Base-by-base conservation (phyloP, 2,797 vertebrate genomes). In the Thunnus albacares region DNA sequence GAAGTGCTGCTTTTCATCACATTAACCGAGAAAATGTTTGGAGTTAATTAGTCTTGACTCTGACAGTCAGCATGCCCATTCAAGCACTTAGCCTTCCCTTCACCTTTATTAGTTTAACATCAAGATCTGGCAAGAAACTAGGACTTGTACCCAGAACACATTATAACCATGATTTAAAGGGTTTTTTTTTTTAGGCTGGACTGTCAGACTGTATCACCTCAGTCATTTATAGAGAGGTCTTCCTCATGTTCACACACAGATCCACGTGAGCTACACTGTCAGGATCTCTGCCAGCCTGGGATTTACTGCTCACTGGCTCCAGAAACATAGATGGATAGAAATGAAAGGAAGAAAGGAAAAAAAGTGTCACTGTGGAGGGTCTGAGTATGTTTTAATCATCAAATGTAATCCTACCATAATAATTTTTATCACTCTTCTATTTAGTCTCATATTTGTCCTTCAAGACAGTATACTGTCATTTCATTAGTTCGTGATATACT, bases 301-400 rank as follows among this genome's bases (percentile, higher is more conserved):
- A 88, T 90, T 87, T 81, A 86, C 63, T 64, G 80, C 69, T 75
- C 62, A 51, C 71, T 65, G 75, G 55, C 72, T 84, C 59, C 71
- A 82, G 70, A 82, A 69, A 77, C 61, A 72, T 18, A 60, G 56
- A 76, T 17, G 30, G 55, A 65, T 26, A 60, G 45, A 83, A 85
- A 83, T 52, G 0, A 81, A 76, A 77, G 56, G 49, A 70, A 78
- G 58, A 63, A 69, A 66, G 74, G 51, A 30, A 61, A 61, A 71
- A 64, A 57, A 68, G 26, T 60, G 41, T 56, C 17, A 63, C 35
- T 28, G 57, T 58, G 57, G 66, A 77, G 64, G 35, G 56, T 56
- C 26, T 60, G 30, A 18, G 17, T 20, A 14, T 1, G 0, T 53
- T 66, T 77, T 53, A 41, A 30, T 30, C 43, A 15, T 76, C 45